Evolutionary conservation across 2,797 vertebrate genomes (phyloP), one percentile per base, ranked within the genome.

Genomic region (Telmatherina bonti): DNA sequence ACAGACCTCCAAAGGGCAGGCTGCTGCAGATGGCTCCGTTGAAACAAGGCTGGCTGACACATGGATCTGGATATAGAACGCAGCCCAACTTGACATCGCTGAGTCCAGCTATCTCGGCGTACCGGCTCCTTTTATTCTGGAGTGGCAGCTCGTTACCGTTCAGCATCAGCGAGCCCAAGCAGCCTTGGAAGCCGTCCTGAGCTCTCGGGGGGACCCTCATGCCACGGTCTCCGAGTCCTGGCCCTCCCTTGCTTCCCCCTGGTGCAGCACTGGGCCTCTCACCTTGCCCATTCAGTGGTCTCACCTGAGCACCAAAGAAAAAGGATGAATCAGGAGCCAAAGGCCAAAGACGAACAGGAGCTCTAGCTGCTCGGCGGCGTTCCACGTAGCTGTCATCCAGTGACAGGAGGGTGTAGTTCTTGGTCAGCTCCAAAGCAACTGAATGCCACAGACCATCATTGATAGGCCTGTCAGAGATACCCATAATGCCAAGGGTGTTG

Each of bases 361-460:
- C 96, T 60, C 95, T 92, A 0, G 96, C 95, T 2, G 96, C 97
- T 55, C 96, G 94, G 6, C 97, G 95, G 3, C 96, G 94, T 76
- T 95, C 94, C 78, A 95, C 94, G 1, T 94, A 94, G 66, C 92
- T 94, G 88, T 95, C 92, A 43, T 99, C 97, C 61, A 99, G 85
- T 47, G 97, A 96, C 74, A 99, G 91, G 18, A 96, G 93, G 1
- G 97, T 97, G 0, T 97, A 96, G 89, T 99, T 98, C 38, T 93
- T 94, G 0, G 95, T 97, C 76, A 99, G 94, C 85, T 97, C 97
- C 47, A 99, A 91, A 52, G 96, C 94, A 15, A 98, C 91, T 0
- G 94, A 90, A 43, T 99, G 98, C 98, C 98, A 99, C 13, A 93
- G 94, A 22, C 98, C 98, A 3, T 99, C 98, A 0, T 96, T 98